A percentile compares a stretch with the other conserved stretches of the same genome.
These are phyloP conservation scores for Saturnia japonica DNA, from an alignment of 2,888 invertebrate genomes.

Conservation along the genomic window DNA sequence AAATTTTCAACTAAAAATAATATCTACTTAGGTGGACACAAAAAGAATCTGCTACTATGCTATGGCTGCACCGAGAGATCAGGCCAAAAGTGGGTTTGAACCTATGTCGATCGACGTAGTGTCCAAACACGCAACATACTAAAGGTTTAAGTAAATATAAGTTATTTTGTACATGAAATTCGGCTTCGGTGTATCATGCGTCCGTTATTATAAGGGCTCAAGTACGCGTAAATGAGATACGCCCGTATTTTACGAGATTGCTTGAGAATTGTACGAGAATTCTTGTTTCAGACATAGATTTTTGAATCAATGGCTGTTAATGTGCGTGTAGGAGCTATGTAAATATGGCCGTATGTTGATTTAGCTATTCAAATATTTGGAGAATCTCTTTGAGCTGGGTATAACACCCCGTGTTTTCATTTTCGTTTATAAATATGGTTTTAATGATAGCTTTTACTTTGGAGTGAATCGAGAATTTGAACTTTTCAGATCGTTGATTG, in stretches of 20 bases:
- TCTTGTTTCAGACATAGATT: constrained; percentile 27
- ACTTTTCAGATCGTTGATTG: not conserved
- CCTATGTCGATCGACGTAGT: too few relatives aligned
- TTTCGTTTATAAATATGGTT: not conserved
- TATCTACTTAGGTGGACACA: too few relatives aligned
- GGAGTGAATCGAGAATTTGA: not conserved
- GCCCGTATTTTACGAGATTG: constrained; percentile 41
- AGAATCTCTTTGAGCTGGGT: not conserved
- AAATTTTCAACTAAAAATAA: too few relatives aligned
- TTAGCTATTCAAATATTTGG: not conserved
- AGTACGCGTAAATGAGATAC: constrained; percentile 48
- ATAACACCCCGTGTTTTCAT: not conserved
- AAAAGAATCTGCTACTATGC: too few relatives aligned
- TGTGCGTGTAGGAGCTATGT: not conserved
- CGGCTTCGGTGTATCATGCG: constrained; percentile 30
- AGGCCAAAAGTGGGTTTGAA: too few relatives aligned
- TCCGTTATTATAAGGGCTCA: constrained; percentile 33
- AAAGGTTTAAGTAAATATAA: too few relatives aligned
- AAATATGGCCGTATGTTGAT: not conserved
- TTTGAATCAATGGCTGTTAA: constrained; percentile 33
- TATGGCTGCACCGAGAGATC: too few relatives aligned
- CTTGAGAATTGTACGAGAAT: constrained; percentile 42
- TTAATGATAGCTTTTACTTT: not conserved
- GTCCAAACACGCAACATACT: too few relatives aligned
- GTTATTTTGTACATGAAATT: not conserved